Evolutionary conservation across 1,140 invertebrate species (phyloP), one percentile per base, ranked within the genome.

Genomic region (Heliconius himera): DNA sequence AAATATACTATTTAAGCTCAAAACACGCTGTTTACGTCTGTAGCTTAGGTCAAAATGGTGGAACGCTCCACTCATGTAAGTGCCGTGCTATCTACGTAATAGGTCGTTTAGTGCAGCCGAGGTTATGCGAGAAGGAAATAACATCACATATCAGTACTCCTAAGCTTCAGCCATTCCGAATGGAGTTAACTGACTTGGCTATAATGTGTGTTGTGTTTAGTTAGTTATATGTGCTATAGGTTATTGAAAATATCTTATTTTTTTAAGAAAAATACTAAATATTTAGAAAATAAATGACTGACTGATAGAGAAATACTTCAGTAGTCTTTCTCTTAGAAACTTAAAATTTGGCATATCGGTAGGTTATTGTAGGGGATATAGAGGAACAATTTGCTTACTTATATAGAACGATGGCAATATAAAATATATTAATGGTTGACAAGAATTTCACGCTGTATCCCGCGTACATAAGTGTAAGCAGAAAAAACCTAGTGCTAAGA

Each of bases 21-120:
- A 60, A 60, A 60, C 54, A 29, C 5, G 3, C 26, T 11, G 60
- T 29, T 29, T 26, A 66, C 8, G 26, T 60, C 26, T 29, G 60
- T 29, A 66, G 60, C 60, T 66, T 66, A 66, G 60, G 26, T 26
- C 60, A 26, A 66, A 66, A 66, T 29, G 26, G 60, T 66, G 60
- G 60, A 66, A 29, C 60, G 60, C 26, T 66, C 22, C 54, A 60
- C n/a, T 60, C 22, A n/a, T 26, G 60, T 66, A 66, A 66, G 60
- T 66, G 26, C 60, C 54, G 54, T 18, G 60, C 60, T 66, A 66
- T 66, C 60, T 66, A 26, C 26, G 60, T 66, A 66, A 66, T 66
- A 66, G 60, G 60, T 66, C 60, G 60, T 66, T 29, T 66, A 66
- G 60, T 66, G 60, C 60, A 66, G 60, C 13, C 60, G 60, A 66